Evolutionary conservation across 2,113 vertebrate genomes (phyloP).

Genomic region (Gracilinanus agilis): DNA sequence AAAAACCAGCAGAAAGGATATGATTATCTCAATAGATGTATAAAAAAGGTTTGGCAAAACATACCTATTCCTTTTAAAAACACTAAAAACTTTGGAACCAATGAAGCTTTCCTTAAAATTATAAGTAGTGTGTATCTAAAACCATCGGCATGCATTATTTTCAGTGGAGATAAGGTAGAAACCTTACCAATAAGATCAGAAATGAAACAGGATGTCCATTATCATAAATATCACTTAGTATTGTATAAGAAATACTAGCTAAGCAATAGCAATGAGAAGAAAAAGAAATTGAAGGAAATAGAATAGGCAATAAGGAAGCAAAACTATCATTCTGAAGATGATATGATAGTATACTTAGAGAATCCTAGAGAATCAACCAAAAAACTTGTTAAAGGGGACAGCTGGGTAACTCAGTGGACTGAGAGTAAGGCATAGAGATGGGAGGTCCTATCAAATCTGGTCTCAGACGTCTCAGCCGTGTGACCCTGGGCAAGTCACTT

Average conservation of each 20-base stretch:
- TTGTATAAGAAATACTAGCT: not conserved
- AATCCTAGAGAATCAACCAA: not conserved
- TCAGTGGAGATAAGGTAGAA: not conserved
- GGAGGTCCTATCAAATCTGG: no score
- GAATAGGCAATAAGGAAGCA: not conserved
- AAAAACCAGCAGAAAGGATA: not conserved
- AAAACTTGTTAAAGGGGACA: no score
- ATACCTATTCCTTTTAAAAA: not conserved
- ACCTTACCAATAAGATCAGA: not conserved
- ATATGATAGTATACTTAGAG: not conserved
- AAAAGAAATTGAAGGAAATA: not conserved
- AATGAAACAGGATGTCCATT: not conserved
- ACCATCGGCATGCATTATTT: not conserved
- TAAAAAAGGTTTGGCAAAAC: not conserved
- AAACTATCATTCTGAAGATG: not conserved
- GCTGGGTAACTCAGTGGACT: no score
- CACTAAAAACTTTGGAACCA: not conserved
- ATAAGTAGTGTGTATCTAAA: not conserved
- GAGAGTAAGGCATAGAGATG: no score
- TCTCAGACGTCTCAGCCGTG: no score
- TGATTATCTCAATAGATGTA: not conserved
- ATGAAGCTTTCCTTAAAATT: not conserved
- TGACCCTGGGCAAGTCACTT: no score
- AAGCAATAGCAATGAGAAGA: not conserved
- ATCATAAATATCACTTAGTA: not conserved